Conservation (phyloP, 2,888 invertebrate genomes). For the Rotaria socialis region DNA sequence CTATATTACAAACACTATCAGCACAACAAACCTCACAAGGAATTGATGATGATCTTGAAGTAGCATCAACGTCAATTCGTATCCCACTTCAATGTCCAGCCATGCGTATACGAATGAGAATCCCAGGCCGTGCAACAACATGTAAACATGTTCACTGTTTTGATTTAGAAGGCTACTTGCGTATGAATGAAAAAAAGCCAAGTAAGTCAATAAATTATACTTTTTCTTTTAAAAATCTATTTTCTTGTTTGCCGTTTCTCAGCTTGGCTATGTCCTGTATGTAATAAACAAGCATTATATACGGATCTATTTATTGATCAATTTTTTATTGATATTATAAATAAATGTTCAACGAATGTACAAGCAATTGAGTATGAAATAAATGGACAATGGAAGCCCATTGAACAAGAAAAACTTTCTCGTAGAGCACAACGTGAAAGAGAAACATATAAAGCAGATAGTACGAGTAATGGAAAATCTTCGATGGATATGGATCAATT, state of each 20-base stretch:
- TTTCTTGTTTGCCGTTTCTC: neutral
- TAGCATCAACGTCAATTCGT: slow-evolving; percentile 40
- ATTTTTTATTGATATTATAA: slow-evolving; percentile 59
- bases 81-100: slow-evolving; percentile 60
- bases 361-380: slow-evolving; percentile 41
- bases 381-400: neutral
- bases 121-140: slow-evolving; percentile 81
- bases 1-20: neutral
- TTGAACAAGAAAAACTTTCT: neutral
- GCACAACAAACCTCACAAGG: neutral
- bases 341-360: slow-evolving; percentile 20
- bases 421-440: neutral
- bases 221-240: no score
- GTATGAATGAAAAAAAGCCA: slow-evolving; percentile 97
- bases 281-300: slow-evolving; percentile 83
- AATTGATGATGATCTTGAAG: slow-evolving; percentile 35
- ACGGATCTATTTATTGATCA: slow-evolving; percentile 88
- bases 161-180: slow-evolving; percentile 85
- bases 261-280: slow-evolving; percentile 93
- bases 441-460: neutral
- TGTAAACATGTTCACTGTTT: slow-evolving; percentile 96
- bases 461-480: neutral
- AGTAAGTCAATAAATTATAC: slow-evolving; percentile 54
- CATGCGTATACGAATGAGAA: slow-evolving; percentile 69
- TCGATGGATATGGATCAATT: neutral